Evolutionary conservation across 2,888 invertebrate species (phyloP), one percentile per base, ranked within the genome.

Genomic region (Lycaena phlaeas): DNA sequence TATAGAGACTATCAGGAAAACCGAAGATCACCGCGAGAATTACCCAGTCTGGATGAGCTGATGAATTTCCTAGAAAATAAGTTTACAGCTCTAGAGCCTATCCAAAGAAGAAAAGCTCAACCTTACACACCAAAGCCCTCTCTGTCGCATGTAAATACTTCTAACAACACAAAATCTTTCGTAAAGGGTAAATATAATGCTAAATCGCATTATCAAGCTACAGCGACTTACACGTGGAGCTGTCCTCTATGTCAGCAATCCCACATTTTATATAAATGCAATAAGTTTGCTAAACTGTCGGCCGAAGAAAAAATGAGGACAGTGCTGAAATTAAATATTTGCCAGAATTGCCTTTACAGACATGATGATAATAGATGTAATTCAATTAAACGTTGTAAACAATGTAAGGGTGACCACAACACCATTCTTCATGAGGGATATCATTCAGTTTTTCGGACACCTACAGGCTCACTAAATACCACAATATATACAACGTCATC

Each of bases 31-130:
- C 47, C 47, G 12, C 38, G 47, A 14, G 47, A 50, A 9, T n/a
- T 50, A n/a, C 43, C 49, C 0, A 30, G 31, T 3, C 27, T 48
- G 6, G 36, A 40, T 3, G 47, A 50, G 2, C 43, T 50, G n/a
- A 34, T 48, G 26, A 6, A 14, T 0, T 46, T 49, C 11, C 26
- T 48, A 12, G 43, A 48, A 11, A 37, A 12, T 17, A 48, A 45
- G 22, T 45, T 45, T 18, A 46, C 36, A 4, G 41, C 43, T 12
- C 36, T 44, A 7, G 47, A 47, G 29, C 38, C 47, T 1, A 30
- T 42, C 12, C 18, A 41, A 4, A 36, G 37, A 7, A 22, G n/a
- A 15, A 28, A 43, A n/a, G 14, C 27, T 9, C 12, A 18, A 7
- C 15, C 28, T n/a, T n/a, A 3, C 14, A 14, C 14, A 29, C 29